phyloP scores from a whole-genome alignment of 2,113 vertebrate species.

The Pelecanus crispus region DNA sequence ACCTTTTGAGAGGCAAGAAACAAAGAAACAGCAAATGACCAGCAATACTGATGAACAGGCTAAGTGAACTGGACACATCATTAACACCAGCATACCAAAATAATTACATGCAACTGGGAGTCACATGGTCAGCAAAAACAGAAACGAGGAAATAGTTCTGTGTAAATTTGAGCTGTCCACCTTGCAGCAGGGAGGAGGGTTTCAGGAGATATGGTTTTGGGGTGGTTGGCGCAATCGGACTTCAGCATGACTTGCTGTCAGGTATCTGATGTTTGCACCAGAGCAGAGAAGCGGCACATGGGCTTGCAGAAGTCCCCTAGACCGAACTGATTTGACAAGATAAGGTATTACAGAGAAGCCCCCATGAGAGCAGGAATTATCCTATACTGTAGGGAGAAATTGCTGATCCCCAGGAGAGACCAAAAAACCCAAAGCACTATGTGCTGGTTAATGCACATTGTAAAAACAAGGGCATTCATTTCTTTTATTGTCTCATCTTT shows the following conservation, averaged over 20 bases:
- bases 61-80: constrained; percentile 33
- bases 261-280: background rate
- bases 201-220: background rate
- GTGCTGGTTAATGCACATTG: background rate
- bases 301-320: background rate
- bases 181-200: background rate
- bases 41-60: constrained; percentile 47
- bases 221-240: background rate
- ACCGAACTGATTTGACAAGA: background rate
- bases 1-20: constrained; percentile 42
- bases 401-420: background rate
- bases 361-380: background rate
- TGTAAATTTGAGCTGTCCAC: background rate
- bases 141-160: background rate
- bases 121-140: constrained; percentile 17
- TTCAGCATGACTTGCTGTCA: fast-evolving
- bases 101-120: constrained; percentile 1
- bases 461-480: background rate
- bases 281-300: background rate
- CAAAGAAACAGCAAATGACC: constrained; percentile 21
- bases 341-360: background rate
- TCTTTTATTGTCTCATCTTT: background rate
- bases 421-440: background rate
- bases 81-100: constrained; percentile 36
- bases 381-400: background rate